Evolutionary conservation across 2,797 vertebrate species (phyloP).

Genomic region (Galagoides demidoff): DNA sequence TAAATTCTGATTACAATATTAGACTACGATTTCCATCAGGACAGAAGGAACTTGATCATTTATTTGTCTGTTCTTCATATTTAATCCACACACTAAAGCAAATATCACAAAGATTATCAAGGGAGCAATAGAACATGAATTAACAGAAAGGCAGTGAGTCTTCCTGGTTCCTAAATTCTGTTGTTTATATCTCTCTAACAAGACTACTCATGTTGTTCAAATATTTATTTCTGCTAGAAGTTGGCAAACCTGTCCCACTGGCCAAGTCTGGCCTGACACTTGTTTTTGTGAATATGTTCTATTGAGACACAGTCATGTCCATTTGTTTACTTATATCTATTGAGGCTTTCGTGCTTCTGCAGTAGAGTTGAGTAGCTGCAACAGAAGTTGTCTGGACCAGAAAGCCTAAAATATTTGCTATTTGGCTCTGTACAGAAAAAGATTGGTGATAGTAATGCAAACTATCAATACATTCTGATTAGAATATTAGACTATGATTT

Average conservation of each 20-base stretch:
- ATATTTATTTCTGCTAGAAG: not conserved
- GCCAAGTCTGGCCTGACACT: not conserved
- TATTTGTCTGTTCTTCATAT: not conserved
- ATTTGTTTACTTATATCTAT: not conserved
- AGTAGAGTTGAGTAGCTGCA: not conserved
- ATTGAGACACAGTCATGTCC: not conserved
- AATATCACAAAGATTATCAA: not conserved
- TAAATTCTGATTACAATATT: constrained; percentile 16
- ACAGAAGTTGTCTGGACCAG: not conserved
- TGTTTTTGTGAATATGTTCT: not conserved
- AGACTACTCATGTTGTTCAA: not conserved
- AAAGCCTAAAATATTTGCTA: not conserved
- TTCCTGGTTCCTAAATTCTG: not conserved
- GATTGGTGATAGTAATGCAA: not conserved
- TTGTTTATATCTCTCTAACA: not conserved
- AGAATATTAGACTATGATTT: not conserved
- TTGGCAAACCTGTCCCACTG: not conserved
- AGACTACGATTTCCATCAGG: not conserved
- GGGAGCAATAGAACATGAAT: not conserved
- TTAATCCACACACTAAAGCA: not conserved
- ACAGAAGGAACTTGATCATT: not conserved
- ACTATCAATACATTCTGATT: constrained; percentile 10
- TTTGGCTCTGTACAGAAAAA: not conserved
- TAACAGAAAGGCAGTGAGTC: not conserved
- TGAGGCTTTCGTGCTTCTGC: not conserved